Evolutionary conservation across 1,140 invertebrate genomes (phyloP).

Genomic region (Nasonia longicornis): DNA sequence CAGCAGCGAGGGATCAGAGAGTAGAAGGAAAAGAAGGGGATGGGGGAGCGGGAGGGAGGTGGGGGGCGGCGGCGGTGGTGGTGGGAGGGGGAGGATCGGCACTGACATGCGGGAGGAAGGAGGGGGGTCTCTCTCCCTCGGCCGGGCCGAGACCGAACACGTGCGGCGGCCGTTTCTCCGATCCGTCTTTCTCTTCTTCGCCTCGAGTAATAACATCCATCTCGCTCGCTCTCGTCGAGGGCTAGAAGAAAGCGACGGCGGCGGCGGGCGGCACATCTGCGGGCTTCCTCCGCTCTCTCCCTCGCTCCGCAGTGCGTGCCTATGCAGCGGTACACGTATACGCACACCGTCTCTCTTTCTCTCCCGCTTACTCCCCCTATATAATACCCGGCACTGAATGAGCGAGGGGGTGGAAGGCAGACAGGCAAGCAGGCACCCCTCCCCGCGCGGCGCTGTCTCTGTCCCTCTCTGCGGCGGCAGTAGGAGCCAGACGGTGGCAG

Average conservation of each 20-base stretch:
- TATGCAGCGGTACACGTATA: neutral
- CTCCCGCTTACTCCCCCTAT: neutral
- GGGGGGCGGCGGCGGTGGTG: conserved; percentile 7
- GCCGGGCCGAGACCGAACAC: neutral
- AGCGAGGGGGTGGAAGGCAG: conserved; percentile 59
- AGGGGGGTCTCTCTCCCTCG: conserved; percentile 3
- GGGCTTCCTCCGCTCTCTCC: conserved; percentile 14
- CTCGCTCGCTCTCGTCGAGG: conserved; percentile 23
- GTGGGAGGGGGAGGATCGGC: conserved; percentile 45
- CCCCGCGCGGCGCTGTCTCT: conserved; percentile 51
- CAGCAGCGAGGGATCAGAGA: neutral
- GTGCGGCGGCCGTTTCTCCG: neutral
- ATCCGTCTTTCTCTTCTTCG: conserved; percentile 4
- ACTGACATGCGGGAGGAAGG: neutral
- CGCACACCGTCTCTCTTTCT: neutral
- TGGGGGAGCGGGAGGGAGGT: conserved; percentile 34
- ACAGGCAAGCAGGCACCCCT: conserved; percentile 56
- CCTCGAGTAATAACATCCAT: neutral
- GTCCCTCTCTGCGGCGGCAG: conserved; percentile 42
- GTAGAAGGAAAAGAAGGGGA: conserved; percentile 29
- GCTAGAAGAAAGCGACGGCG: conserved; percentile 36
- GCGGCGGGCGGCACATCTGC: conserved; percentile 15
- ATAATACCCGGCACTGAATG: conserved; percentile 43
- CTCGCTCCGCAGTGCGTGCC: conserved; percentile 2
- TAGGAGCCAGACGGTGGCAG: neutral